Evolutionary conservation across 2,888 invertebrate genomes (phyloP).

Genomic region (Mimachlamys varia): DNA sequence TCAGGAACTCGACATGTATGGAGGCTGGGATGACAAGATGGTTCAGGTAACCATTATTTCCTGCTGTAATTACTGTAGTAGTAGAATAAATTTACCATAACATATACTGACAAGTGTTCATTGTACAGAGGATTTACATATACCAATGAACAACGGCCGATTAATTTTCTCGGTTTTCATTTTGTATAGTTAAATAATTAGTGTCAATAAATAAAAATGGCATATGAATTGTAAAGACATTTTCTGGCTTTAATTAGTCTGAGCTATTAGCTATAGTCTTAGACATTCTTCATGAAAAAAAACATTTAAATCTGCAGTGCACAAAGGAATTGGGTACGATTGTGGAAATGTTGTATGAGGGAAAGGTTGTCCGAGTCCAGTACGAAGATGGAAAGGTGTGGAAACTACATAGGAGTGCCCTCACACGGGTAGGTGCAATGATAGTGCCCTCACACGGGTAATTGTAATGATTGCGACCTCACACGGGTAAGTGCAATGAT

Average conservation of each 20-base stretch:
- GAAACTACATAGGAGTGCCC: slow-evolving; percentile 57
- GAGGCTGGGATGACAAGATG: slow-evolving; percentile 65
- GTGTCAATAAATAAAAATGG: too few species aligned
- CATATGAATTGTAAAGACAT: too few species aligned
- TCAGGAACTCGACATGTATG: slow-evolving; percentile 62
- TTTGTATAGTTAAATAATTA: too few species aligned
- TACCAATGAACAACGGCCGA: too few species aligned
- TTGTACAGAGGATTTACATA: too few species aligned
- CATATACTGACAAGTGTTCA: too few species aligned
- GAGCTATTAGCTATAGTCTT: too few species aligned
- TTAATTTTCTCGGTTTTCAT: too few species aligned
- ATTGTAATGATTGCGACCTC: not conserved
- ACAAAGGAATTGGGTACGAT: slow-evolving; percentile 61
- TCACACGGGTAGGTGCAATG: slow-evolving; percentile 55
- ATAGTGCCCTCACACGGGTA: not conserved
- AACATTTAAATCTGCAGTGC: slow-evolving; percentile 55
- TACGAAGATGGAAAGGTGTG: slow-evolving; percentile 57
- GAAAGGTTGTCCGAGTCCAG: slow-evolving; percentile 57
- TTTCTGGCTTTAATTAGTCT: too few species aligned
- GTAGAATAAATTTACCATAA: too few species aligned
- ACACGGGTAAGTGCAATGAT: not conserved
- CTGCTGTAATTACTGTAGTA: not conserved
- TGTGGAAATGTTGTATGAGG: slow-evolving; percentile 59
- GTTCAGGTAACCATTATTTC: slow-evolving; percentile 56
- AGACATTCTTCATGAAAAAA: too few species aligned